Percentiles rank a stretch among this genome's conserved stretches.
Conservation (phyloP, 2,888 invertebrate species). For the Epirrhoe tristata region DNA sequence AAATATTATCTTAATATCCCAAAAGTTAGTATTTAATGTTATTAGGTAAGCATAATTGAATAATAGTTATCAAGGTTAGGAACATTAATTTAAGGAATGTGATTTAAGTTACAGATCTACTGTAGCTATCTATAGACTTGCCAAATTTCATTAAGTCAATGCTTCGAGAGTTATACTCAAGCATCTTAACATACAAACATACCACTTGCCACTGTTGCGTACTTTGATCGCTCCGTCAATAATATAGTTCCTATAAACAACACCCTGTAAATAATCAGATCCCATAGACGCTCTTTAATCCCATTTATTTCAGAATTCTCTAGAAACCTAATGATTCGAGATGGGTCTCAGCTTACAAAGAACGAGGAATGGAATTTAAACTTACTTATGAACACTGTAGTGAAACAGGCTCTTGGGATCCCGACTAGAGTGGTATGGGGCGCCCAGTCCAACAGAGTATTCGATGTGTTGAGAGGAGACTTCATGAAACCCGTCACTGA, state of each 20-base stretch:
- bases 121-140: too few relatives aligned
- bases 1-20: neutral
- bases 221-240: too few relatives aligned
- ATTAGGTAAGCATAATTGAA: too few relatives aligned
- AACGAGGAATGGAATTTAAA: constrained; percentile 63
- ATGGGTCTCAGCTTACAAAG: constrained; percentile 52
- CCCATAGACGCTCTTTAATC: neutral
- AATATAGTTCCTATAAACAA: too few relatives aligned
- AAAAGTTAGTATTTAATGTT: neutral
- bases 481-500: constrained; percentile 93
- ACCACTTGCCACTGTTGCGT: too few relatives aligned
- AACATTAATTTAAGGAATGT: too few relatives aligned
- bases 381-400: constrained; percentile 89
- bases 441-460: constrained; percentile 86
- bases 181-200: too few relatives aligned
- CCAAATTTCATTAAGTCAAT: too few relatives aligned
- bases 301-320: constrained; percentile 58
- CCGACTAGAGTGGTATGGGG: constrained; percentile 88
- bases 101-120: too few relatives aligned
- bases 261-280: too few relatives aligned
- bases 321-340: constrained; percentile 66
- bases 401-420: constrained; percentile 88
- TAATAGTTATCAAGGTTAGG: too few relatives aligned
- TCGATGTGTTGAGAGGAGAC: constrained; percentile 85
- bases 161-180: too few relatives aligned